Conservation (phyloP, 2,888 invertebrate species). For the Sarcophaga caerulescens region DNA sequence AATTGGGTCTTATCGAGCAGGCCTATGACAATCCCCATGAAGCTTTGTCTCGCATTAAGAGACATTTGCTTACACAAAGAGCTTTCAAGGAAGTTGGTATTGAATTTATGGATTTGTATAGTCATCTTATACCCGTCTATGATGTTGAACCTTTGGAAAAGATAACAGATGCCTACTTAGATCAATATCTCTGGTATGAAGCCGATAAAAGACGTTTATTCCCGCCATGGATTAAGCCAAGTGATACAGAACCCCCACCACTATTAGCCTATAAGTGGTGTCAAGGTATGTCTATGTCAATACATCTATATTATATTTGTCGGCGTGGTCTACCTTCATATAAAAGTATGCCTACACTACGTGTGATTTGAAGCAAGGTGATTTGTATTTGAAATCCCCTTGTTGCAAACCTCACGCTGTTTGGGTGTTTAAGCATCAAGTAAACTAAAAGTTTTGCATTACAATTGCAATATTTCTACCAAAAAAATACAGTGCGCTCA, state of each 20-base stretch:
- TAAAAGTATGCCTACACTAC: slow-evolving; percentile 66
- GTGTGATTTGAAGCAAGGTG: slow-evolving; percentile 87
- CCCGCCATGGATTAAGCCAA: slow-evolving; percentile 99
- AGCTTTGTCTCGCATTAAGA: slow-evolving; percentile 98
- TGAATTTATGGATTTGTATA: slow-evolving; percentile 99
- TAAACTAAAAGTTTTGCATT: not conserved
- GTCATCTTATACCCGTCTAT: slow-evolving; percentile 98
- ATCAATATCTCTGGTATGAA: slow-evolving; percentile 99
- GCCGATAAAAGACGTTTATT: slow-evolving; percentile 98
- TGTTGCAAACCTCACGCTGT: slow-evolving; percentile 87
- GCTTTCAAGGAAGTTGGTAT: slow-evolving; percentile 99
- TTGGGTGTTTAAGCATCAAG: slow-evolving; percentile 76
- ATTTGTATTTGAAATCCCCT: slow-evolving; percentile 85
- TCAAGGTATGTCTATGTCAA: slow-evolving; percentile 88
- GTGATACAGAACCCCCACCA: slow-evolving; percentile 98
- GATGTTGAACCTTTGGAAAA: slow-evolving; percentile 99
- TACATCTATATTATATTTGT: not conserved
- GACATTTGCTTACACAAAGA: slow-evolving; percentile 98
- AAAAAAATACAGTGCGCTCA: not conserved
- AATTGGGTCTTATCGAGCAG: slow-evolving; percentile 98
- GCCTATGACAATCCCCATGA: slow-evolving; percentile 99
- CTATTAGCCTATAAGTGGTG: slow-evolving; percentile 98
- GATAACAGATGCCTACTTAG: slow-evolving; percentile 99
- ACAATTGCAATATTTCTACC: not conserved
- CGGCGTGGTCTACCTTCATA: not conserved